Conservation (phyloP, 2,888 invertebrate species). For the Vesta saturnalis region DNA sequence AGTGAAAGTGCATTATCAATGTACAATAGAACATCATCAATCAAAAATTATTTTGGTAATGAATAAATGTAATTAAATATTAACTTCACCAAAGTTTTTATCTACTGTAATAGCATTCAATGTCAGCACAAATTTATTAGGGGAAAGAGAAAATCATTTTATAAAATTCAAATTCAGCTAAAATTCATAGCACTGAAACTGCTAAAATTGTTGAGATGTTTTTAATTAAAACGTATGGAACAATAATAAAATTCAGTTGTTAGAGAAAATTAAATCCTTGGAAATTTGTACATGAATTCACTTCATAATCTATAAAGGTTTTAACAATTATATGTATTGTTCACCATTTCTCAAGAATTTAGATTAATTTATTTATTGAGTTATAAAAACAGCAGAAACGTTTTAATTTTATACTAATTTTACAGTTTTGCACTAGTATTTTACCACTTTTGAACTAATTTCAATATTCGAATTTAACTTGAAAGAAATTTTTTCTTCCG, state of each 20-base stretch:
- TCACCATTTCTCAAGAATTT: no score
- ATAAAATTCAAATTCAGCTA: slow-evolving; percentile 14
- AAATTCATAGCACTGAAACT: background rate
- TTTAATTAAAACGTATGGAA: slow-evolving; percentile 15
- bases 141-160: background rate
- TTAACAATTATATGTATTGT: background rate
- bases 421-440: no score
- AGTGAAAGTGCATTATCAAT: no score
- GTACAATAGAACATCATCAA: no score
- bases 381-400: no score
- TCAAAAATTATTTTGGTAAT: no score
- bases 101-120: background rate
- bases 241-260: background rate
- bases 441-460: no score
- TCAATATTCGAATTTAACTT: no score
- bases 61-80: no score
- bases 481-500: no score
- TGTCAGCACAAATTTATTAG: background rate
- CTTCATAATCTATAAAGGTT: background rate
- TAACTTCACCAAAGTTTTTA: background rate
- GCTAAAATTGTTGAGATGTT: slow-evolving; percentile 1
- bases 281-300: background rate
- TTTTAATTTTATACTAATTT: no score
- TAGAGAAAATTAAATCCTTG: background rate
- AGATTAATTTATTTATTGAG: no score